Percentiles rank a stretch among this genome's conserved stretches.
These are phyloP conservation scores for Escarpia spicata DNA, from an alignment of 2,888 invertebrate species.

Conservation along the genomic window DNA sequence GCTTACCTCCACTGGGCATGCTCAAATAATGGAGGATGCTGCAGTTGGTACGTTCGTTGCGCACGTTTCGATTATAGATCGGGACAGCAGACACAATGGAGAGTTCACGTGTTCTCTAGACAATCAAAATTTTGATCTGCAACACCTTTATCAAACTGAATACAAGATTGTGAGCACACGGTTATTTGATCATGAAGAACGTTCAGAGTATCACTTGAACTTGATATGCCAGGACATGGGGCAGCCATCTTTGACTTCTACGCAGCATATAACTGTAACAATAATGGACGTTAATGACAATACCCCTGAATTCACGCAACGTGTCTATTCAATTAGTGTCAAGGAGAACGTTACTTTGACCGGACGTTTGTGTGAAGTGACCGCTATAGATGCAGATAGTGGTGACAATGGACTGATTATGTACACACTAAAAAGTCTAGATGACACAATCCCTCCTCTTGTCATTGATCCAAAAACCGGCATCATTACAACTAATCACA, in stretches of 20 bases:
- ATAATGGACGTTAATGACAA: slow-evolving; percentile 28
- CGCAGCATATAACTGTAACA: neutral
- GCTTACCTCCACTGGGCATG: neutral
- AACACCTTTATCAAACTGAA: neutral
- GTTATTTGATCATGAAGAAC: slow-evolving; percentile 21
- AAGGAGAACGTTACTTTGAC: slow-evolving; percentile 18
- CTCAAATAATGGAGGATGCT: slow-evolving; percentile 17
- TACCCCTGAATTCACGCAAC: slow-evolving; percentile 17
- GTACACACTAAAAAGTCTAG: slow-evolving; percentile 8
- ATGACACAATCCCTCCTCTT: neutral
- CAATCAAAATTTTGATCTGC: neutral
- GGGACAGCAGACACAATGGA: slow-evolving; percentile 26
- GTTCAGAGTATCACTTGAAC: neutral
- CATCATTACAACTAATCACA: slow-evolving; percentile 17
- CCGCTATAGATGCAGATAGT: slow-evolving; percentile 17
- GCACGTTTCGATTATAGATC: slow-evolving; percentile 7
- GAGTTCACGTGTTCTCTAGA: neutral
- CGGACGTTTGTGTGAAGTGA: neutral
- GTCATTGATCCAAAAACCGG: slow-evolving; percentile 23
- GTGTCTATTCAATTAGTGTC: neutral
- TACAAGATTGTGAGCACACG: slow-evolving; percentile 21
- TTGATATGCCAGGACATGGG: slow-evolving; percentile 26
- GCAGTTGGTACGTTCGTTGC: slow-evolving; percentile 23
- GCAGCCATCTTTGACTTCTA: neutral
- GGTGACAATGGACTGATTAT: slow-evolving; percentile 19